These are phyloP conservation scores for Myotis lucifugus DNA, from an alignment of 2,113 vertebrate species.

Conservation along the genomic window DNA sequence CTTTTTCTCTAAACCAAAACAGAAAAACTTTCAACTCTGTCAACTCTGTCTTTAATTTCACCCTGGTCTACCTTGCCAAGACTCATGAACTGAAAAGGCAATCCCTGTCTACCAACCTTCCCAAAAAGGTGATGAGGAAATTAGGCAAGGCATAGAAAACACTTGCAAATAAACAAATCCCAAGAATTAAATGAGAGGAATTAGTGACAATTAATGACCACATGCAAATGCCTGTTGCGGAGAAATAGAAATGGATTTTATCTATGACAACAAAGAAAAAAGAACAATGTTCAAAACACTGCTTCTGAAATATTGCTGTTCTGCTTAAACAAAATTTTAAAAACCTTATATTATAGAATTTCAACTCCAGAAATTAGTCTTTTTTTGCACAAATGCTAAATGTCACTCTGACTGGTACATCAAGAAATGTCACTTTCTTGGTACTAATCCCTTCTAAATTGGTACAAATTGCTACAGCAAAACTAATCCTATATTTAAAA, in stretches of 20 bases:
- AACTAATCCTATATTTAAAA: not conserved
- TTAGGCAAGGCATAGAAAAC: constrained; percentile 2
- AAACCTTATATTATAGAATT: constrained; percentile 6
- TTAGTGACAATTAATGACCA: constrained; percentile 36
- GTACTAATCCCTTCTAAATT: not conserved
- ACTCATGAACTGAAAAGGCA: not conserved
- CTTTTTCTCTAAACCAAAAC: constrained; percentile 13
- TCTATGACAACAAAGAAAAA: not conserved
- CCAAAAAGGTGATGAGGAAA: constrained; percentile 2
- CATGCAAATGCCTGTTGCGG: not conserved
- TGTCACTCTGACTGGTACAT: not conserved
- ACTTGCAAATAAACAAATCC: constrained; percentile 27
- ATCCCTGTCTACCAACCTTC: not conserved
- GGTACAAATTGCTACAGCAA: not conserved
- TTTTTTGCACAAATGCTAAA: not conserved
- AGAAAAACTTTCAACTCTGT: not conserved
- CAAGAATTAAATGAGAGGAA: constrained; percentile 16
- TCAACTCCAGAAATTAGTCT: constrained; percentile 40
- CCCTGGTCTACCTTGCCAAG: not conserved
- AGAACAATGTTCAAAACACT: not conserved
- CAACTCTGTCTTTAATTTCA: constrained; percentile 29
- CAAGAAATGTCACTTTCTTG: constrained; percentile 4
- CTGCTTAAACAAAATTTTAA: not conserved
- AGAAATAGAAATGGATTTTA: constrained; percentile 1
- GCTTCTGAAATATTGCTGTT: constrained; percentile 27